Evolutionary conservation across 1,140 invertebrate species (phyloP).

Genomic region (Lepidurus apus): DNA sequence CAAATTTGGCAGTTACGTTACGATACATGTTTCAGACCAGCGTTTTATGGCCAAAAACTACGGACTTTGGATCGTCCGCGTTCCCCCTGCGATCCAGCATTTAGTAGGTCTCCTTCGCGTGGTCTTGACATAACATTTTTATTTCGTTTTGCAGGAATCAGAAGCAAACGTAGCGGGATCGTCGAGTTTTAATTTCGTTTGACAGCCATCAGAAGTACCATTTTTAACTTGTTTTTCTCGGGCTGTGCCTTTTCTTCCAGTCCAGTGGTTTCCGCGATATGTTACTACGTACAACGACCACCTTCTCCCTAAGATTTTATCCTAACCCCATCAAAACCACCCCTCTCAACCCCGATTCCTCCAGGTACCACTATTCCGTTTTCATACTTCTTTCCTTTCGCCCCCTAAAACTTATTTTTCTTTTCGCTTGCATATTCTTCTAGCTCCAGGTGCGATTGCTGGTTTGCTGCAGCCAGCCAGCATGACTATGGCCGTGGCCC

Average conservation of each 20-base stretch:
- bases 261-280: constrained; percentile 16
- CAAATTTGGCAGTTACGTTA: constrained; percentile 22
- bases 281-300: background rate
- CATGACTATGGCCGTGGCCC: constrained; percentile 10
- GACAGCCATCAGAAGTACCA: background rate
- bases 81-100: background rate
- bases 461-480: constrained; percentile 13
- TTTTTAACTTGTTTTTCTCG: background rate
- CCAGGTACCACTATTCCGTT: background rate
- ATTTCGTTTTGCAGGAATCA: background rate
- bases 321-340: constrained; percentile 17
- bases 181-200: background rate
- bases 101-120: background rate
- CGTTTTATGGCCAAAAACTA: constrained; percentile 12
- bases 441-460: constrained; percentile 20
- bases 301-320: constrained; percentile 2
- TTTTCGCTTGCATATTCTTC: constrained; percentile 15
- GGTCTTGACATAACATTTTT: background rate
- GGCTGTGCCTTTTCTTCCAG: background rate
- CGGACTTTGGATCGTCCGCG: background rate
- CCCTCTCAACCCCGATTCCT: constrained; percentile 10
- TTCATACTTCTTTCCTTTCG: background rate
- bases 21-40: constrained; percentile 3
- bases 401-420: constrained; percentile 11
- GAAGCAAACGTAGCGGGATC: background rate